Base-by-base conservation (phyloP, 2,888 invertebrate genomes). In the Drepanosiphum platanoidis region DNA sequence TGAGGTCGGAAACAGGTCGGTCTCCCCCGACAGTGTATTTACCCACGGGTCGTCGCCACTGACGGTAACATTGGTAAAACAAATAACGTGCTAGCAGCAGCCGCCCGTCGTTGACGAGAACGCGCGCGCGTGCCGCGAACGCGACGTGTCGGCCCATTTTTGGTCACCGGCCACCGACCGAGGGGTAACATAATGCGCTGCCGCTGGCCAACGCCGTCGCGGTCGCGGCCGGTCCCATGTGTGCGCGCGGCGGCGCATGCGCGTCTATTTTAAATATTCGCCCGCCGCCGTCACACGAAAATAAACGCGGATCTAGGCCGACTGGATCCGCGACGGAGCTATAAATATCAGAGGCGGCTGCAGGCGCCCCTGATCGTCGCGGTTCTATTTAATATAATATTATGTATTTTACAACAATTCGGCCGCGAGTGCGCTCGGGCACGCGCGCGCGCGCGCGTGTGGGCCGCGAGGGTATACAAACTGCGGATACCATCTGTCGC, bases 301-400 rank as follows among this genome's bases (percentile, higher is more conserved):
- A 84, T 84, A 84, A 84, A 84, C 83, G 66, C 75, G 68, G 83
- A 84, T 84, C 83, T 84, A 84, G 83, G 83, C 83, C 83, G 83
- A 84, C 83, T 66, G 83, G 75, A 75, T 84, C 75, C 46, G 46
- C 75, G 22, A 30, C 75, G 46, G 30, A 30, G 68, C 83, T 84
- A 84, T 84, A 84, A 84, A 84, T 84, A 84, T 52, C 74, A 30
- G 64, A 64, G 75, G 46, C 83, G 83, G 83, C 83, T 75, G 83
- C 75, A 30, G 36, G 68, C 75, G 83, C 75, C 83, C 83, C 75
- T n/a, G 52, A 58, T 36, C 52, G 32, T 27, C 52, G 32, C n/a
- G 18, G n/a, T 74, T 52, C 30, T 34, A n/a, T n/a, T n/a, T n/a
- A n/a, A n/a, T n/a, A n/a, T n/a, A n/a, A n/a, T n/a, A n/a, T n/a